Base-by-base conservation (phyloP, 2,888 invertebrate species). In the Eurytoma adleriae region DNA sequence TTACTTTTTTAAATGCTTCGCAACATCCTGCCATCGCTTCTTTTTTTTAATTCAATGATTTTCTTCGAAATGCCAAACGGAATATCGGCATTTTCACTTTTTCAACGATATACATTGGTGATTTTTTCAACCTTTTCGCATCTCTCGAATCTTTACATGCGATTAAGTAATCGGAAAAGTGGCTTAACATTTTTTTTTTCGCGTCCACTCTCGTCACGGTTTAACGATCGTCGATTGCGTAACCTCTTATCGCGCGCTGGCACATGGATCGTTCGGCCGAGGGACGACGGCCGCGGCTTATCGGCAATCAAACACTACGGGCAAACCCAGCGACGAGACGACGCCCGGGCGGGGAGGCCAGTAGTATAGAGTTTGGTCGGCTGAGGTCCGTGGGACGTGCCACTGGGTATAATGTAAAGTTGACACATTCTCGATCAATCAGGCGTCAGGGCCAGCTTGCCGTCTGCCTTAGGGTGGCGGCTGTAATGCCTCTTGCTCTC, bases 351-450 rank as follows among this genome's bases (percentile, higher is more conserved):
- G 14, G 66, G 66, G n/a, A 7, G 24, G 57, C 61, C 16, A 4
- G n/a, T 10, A 3, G 27, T 74, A 48, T n/a, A 30, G 30, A 20
- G n/a, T 18, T 10, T n/a, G n/a, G 40, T 40, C 24, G 27, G 24
- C 54, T 20, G 16, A 30, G 48, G n/a, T 50, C 52, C 40, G 27
- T 24, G 18, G 67, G 24, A 54, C 64, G 48, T 61, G 4, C 20
- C 61, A 59, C 13, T 50, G 56, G 68, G 85, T 87, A 87, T 87
- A 88, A 89, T 86, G 86, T 87, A 85, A 88, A 88, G 88, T 89
- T 89, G 89, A 89, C 89, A 87, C 87, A 89, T 89, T 88, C 88
- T 89, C 89, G 85, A 89, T 89, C 89, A 89, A 89, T 89, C 89
- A 89, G 83, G 83, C 86, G 87, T 89, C 89, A 86, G 72, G 83